Base-by-base conservation (phyloP, 1,140 invertebrate genomes). In the Polyergus mexicanus region DNA sequence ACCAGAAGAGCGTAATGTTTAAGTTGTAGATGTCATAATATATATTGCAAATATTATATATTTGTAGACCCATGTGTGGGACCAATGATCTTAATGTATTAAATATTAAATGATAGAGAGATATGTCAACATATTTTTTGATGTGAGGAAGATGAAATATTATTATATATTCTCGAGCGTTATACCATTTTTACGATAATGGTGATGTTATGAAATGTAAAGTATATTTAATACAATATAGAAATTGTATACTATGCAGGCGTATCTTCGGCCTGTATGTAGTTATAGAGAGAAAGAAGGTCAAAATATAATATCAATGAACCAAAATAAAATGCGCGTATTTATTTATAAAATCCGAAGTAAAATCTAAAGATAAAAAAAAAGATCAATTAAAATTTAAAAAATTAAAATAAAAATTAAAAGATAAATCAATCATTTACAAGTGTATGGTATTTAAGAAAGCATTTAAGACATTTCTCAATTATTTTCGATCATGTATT, bases 1-100 rank as follows among this genome's bases (percentile, higher is more conserved):
- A 63, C 75, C 51, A 84, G 84, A 86, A 75, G 77, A 68, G 81
- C 80, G 68, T 87, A 89, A 88, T 86, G 85, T 92, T 92, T 90
- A 90, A 89, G 85, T 92, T 92, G 87, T 92, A 93, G 78, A 93
- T 93, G 89, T 92, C 90, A 88, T 93, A 91, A 92, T 92, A 92
- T 93, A 92, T 92, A 77, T 89, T 91, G 87, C 83, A 89, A 90
- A 92, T 92, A 63, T 90, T 92, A 92, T 89, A 89, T 91, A 91
- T 89, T 91, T 91, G 77, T 88, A 74, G 71, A 88, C 68, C 80
- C 74, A 91, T 89, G 78, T 87, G 63, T 75, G 76, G 91, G 90
- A 92, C 92, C 92, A 93, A 93, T 93, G 91, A 93, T 89, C 84
- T 88, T 90, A 88, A 89, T 89, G 58, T 90, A 86, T 85, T 88